Evolutionary conservation across 2,888 invertebrate species (phyloP).

Genomic region (Netelia virgata): DNA sequence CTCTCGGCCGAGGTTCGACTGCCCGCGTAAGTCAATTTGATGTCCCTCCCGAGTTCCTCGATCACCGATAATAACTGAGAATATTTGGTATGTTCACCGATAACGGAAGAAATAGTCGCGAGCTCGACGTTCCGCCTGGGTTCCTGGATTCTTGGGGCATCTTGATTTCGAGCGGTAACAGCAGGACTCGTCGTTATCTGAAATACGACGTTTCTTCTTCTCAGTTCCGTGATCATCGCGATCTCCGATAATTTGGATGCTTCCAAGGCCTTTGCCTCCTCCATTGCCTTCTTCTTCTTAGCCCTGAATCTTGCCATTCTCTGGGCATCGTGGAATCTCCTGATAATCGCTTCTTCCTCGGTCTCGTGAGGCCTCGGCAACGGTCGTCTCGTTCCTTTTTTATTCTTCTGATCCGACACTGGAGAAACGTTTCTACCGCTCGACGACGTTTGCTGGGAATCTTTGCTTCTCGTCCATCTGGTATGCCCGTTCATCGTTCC

Average conservation of each 20-base stretch:
- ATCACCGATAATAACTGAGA: constrained; percentile 95
- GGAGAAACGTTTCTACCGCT: constrained; percentile 38
- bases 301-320: constrained; percentile 79
- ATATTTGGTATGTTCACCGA: constrained; percentile 92
- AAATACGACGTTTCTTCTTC: constrained; percentile 70
- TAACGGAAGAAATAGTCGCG: constrained; percentile 67
- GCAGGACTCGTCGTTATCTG: constrained; percentile 63
- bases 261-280: constrained; percentile 72
- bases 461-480: constrained; percentile 66
- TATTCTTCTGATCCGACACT: constrained; percentile 45
- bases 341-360: constrained; percentile 76
- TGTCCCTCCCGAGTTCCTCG: constrained; percentile 98
- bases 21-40: constrained; percentile 97
- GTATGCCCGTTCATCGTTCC: constrained; percentile 65
- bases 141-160: constrained; percentile 1
- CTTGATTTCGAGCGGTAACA: constrained; percentile 23
- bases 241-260: constrained; percentile 70
- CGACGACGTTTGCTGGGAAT: constrained; percentile 42
- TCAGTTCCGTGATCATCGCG: constrained; percentile 70
- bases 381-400: constrained; percentile 62
- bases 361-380: constrained; percentile 74
- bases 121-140: constrained; percentile 45
- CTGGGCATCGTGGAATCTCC: constrained; percentile 78
- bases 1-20: constrained; percentile 97
- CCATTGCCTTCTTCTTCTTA: constrained; percentile 75